Evolutionary conservation across 2,113 vertebrate genomes (phyloP).

Genomic region (Clarias gariepinus): DNA sequence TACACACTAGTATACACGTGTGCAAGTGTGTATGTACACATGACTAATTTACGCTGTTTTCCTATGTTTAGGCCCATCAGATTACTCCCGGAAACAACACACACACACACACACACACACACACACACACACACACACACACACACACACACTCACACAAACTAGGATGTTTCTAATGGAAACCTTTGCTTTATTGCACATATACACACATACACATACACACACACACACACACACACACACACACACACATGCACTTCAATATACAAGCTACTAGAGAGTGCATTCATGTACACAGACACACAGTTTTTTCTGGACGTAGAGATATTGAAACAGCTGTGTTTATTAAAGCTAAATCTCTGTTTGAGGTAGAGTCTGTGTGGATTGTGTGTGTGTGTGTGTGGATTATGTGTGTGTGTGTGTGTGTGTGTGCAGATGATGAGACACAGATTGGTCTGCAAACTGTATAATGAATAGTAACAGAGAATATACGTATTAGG

Average conservation of each 20-base stretch:
- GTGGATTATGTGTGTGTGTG: background rate
- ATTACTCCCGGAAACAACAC: constrained; percentile 58
- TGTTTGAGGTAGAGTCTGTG: background rate
- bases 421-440: constrained; percentile 29
- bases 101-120: background rate
- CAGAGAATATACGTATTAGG: constrained; percentile 49
- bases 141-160: no score
- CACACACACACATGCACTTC: constrained; percentile 18
- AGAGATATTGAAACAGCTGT: constrained; percentile 64
- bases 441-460: background rate
- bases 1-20: background rate
- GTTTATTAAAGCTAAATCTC: constrained; percentile 61
- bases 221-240: constrained; percentile 19
- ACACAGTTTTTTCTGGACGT: background rate
- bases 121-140: no score
- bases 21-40: constrained; percentile 4
- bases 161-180: constrained; percentile 36
- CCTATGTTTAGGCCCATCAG: constrained; percentile 71
- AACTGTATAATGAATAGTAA: constrained; percentile 61
- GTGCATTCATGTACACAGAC: background rate
- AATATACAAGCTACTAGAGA: no score
- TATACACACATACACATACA: constrained; percentile 8
- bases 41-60: constrained; percentile 73
- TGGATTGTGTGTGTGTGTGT: background rate
- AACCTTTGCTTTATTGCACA: constrained; percentile 30